phyloP scores from a whole-genome alignment of 2,797 vertebrate species.

The Anomalospiza imberbis region DNA sequence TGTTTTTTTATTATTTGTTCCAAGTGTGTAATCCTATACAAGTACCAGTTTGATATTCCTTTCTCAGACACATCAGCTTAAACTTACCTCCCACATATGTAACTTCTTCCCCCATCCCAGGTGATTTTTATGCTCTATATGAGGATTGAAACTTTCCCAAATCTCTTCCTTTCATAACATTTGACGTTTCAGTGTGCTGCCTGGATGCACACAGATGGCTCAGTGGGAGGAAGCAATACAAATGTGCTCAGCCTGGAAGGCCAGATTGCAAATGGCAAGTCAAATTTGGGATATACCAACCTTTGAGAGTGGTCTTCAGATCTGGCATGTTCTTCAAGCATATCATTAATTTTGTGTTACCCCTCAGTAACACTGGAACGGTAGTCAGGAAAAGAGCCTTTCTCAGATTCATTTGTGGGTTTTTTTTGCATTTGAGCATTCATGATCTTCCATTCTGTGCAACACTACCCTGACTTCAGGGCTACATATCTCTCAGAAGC shows the following conservation, averaged over 20 bases:
- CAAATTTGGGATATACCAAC: neutral
- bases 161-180: neutral
- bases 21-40: neutral
- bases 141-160: neutral
- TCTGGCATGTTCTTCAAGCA: neutral
- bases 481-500: neutral
- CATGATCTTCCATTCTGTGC: neutral
- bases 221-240: constrained; percentile 47
- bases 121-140: neutral
- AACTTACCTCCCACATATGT: neutral
- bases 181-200: neutral
- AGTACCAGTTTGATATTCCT: neutral
- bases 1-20: neutral
- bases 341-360: neutral
- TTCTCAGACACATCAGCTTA: neutral
- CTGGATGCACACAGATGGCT: constrained; percentile 49
- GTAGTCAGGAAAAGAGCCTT: neutral
- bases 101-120: neutral
- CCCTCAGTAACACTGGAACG: neutral
- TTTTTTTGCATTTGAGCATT: neutral
- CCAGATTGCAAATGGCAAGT: constrained; percentile 18
- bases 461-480: neutral
- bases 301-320: neutral
- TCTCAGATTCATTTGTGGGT: neutral
- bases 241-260: neutral